Percentiles rank a stretch among this genome's conserved stretches.
Conservation (phyloP, 1,140 invertebrate species). For the Pogonognathellus flavescens region DNA sequence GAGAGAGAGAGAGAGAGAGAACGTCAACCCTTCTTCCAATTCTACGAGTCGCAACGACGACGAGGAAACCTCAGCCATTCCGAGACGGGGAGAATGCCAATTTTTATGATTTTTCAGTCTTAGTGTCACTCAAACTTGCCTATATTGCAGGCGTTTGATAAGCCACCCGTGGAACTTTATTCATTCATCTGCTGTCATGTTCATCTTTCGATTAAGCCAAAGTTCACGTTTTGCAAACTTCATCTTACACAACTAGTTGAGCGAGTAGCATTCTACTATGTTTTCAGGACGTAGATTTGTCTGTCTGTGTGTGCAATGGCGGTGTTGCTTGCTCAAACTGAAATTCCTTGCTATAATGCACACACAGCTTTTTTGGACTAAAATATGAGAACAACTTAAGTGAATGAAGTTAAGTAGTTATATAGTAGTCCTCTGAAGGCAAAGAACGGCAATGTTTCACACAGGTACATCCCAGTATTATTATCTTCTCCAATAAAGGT, state of each 20-base stretch:
- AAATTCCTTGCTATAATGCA: neutral
- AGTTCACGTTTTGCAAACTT: conserved; percentile 40
- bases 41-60: neutral
- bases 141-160: conserved; percentile 50
- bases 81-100: conserved; percentile 52
- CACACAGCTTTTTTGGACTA: neutral
- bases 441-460: neutral
- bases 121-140: conserved; percentile 60
- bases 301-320: neutral
- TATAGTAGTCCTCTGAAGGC: neutral
- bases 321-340: neutral
- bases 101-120: conserved; percentile 58
- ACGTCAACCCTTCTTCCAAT: neutral
- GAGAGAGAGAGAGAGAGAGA: neutral
- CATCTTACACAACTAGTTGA: neutral
- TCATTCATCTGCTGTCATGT: conserved; percentile 56
- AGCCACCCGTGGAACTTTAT: conserved; percentile 29
- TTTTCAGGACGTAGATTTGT: neutral
- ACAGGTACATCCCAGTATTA: neutral
- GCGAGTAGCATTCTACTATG: neutral
- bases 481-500: neutral
- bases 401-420: neutral
- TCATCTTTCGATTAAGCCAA: conserved; percentile 36
- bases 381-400: neutral
- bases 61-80: too few species aligned